These are phyloP conservation scores for Trididemnum nubilum DNA, from an alignment of 23 tunicate genomes.

Conservation along the genomic window DNA sequence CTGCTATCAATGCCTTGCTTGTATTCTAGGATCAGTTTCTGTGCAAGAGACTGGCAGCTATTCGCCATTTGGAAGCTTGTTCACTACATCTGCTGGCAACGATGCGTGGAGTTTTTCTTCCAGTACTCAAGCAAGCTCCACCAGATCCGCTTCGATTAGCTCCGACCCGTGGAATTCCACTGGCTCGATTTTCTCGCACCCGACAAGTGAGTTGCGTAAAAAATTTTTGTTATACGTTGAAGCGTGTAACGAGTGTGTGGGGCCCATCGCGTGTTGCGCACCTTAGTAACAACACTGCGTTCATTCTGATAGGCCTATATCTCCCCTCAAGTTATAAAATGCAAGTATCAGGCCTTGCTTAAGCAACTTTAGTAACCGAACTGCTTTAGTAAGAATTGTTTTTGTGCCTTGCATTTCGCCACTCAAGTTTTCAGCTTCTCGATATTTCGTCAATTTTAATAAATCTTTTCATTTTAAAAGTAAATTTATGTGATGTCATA, in stretches of 20 bases:
- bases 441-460: too few relatives aligned
- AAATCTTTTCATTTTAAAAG: too few relatives aligned
- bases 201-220: conserved; percentile 35
- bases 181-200: conserved; percentile 33
- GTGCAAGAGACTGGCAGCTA: conserved; percentile 51
- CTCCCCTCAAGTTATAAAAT: too few relatives aligned
- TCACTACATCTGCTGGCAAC: conserved; percentile 14
- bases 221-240: too few relatives aligned
- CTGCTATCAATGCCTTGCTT: neutral
- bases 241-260: neutral
- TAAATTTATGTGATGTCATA: too few relatives aligned
- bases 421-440: too few relatives aligned
- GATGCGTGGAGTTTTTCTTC: conserved; percentile 33
- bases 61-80: conserved; percentile 52
- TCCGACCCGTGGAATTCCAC: conserved; percentile 79
- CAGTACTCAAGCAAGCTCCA: conserved; percentile 21
- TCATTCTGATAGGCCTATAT: neutral
- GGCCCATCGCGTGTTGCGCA: neutral
- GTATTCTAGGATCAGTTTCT: conserved; percentile 6
- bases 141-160: conserved; percentile 42
- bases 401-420: too few relatives aligned
- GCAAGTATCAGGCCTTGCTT: too few relatives aligned
- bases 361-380: too few relatives aligned
- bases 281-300: neutral
- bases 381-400: too few relatives aligned